phyloP scores from a whole-genome alignment of 2,113 vertebrate species.

The Mobula hypostoma region DNA sequence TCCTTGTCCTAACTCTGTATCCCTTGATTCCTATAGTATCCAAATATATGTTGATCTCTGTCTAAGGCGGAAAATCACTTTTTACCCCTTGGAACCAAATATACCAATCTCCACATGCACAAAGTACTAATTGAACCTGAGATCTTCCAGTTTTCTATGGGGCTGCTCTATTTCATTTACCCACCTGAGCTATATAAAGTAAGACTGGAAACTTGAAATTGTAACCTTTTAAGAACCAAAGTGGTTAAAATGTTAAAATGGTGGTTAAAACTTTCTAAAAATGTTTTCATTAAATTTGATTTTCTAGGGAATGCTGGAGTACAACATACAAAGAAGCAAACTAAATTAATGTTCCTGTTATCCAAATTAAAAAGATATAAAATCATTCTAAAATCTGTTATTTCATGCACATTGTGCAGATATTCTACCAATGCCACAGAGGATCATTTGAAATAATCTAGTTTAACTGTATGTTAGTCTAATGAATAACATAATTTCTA shows the following conservation, averaged over 20 bases:
- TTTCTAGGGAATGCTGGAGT: not conserved
- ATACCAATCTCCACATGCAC: not conserved
- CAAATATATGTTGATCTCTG: too few relatives aligned
- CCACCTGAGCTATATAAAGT: not conserved
- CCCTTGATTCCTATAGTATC: too few relatives aligned
- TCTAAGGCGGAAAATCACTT: not conserved
- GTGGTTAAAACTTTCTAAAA: not conserved
- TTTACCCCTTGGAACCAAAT: not conserved
- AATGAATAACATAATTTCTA: too few relatives aligned
- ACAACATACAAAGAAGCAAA: not conserved
- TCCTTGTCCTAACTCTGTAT: too few relatives aligned
- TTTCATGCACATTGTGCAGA: not conserved
- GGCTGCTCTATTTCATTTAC: not conserved
- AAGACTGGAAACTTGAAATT: not conserved
- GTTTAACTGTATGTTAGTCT: not conserved
- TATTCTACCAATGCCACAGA: too few relatives aligned
- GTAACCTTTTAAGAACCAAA: not conserved
- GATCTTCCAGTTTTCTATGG: not conserved
- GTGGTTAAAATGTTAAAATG: not conserved
- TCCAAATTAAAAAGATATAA: not conserved
- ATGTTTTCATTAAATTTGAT: not conserved
- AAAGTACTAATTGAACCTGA: not conserved
- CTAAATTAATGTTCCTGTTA: not conserved
- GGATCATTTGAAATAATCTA: not conserved
- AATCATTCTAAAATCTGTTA: not conserved